A percentile compares a stretch with the other conserved stretches of the same genome.
phyloP scores from a whole-genome alignment of 2,888 invertebrate species.

The Acanthosepion lycidas region DNA sequence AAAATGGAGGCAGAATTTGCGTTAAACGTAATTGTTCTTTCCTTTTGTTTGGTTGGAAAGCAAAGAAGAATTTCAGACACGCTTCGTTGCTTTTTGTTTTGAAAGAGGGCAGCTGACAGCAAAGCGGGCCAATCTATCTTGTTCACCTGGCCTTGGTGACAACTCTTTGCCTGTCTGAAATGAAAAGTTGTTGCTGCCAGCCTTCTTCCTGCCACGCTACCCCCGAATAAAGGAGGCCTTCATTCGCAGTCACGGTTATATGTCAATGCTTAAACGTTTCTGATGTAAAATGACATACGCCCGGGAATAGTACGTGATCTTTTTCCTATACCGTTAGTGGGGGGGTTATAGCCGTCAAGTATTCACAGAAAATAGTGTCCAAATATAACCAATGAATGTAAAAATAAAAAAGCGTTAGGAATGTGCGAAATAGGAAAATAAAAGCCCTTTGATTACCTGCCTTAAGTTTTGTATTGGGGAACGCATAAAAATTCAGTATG shows the following conservation, averaged over 20 bases:
- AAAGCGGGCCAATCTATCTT: neutral
- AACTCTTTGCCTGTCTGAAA: neutral
- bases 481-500: neutral
- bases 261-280: neutral
- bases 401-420: neutral
- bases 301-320: neutral
- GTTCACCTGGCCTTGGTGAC: neutral
- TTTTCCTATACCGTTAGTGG: neutral
- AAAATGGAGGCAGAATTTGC: neutral
- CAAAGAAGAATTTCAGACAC: neutral
- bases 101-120: conserved; percentile 2
- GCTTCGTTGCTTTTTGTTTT: neutral
- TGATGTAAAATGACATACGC: conserved; percentile 7
- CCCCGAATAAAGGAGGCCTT: neutral
- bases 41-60: neutral
- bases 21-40: neutral
- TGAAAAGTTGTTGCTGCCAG: neutral
- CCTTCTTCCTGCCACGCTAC: neutral
- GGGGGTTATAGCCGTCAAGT: neutral
- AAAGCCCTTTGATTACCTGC: neutral
- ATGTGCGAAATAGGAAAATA: neutral
- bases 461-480: neutral
- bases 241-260: too few relatives aligned
- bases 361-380: neutral
- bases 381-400: too few relatives aligned